Evolutionary conservation across 2,113 vertebrate species (phyloP).

Genomic region (Hassar affinis): DNA sequence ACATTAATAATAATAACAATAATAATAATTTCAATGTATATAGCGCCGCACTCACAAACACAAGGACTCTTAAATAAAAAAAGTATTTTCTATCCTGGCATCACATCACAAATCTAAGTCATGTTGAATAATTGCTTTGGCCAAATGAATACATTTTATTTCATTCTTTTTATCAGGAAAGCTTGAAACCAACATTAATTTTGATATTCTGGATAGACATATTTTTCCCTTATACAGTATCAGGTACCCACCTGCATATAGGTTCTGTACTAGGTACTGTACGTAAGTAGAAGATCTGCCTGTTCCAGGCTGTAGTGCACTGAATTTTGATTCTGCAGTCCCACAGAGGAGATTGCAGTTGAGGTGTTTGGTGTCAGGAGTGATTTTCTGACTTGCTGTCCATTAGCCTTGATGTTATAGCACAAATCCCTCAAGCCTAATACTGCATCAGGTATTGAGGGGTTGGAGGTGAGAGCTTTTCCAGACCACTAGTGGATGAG

Average conservation of each 20-base stretch:
- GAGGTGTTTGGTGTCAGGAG: not conserved
- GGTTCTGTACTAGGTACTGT: no score
- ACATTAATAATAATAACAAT: no score
- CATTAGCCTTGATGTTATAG: slow-evolving; percentile 2
- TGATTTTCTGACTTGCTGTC: not conserved
- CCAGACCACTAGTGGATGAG: not conserved
- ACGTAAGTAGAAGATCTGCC: not conserved
- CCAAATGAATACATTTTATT: no score
- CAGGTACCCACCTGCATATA: not conserved
- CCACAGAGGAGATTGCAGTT: not conserved
- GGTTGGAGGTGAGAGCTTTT: not conserved
- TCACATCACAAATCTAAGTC: not conserved
- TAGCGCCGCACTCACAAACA: no score
- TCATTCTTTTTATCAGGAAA: no score
- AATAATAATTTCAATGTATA: no score
- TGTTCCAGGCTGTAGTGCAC: not conserved
- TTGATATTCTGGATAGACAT: not conserved
- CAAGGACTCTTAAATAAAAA: no score
- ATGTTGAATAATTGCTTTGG: no score
- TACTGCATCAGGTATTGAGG: not conserved
- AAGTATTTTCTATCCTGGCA: not conserved
- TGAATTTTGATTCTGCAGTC: not conserved
- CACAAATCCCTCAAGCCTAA: not conserved
- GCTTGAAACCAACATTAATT: no score
- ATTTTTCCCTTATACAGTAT: not conserved